Evolutionary conservation across 1,140 invertebrate species (phyloP), one percentile per base, ranked within the genome.

Genomic region (Macrosteles quadrilineatus): DNA sequence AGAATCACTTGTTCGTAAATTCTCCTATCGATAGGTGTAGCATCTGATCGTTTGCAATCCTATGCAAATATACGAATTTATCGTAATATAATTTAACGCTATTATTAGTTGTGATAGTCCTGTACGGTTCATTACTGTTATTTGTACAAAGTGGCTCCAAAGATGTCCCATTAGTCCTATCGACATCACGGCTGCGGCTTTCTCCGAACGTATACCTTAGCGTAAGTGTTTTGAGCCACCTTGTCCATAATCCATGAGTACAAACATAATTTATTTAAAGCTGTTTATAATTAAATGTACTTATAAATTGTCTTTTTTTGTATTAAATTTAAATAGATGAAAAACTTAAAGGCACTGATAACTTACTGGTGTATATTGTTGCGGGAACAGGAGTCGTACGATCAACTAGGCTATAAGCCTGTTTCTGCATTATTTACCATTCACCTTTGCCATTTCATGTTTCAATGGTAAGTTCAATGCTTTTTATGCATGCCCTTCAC

Each of bases 141-240:
- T 66, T 64, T 45, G 9, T 17, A 66, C 32, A 45, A 25, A 66
- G 63, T 43, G 55, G 55, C 25, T 59, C 27, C 21, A 53, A 59
- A 30, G 25, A 21, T 59, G 6, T 50, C 27, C 25, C 4, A 2
- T 27, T 36, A 36, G 32, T 6, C 14, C 14, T 36, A 36, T 36
- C 14, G 32, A 6, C 14, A 14, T 14, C 32, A 36, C 32, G 4
- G 32, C 14, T 36, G 32, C 4, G 14, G 14, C 32, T 36, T 36
- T 36, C 3, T 50, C 4, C 47, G n/a, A 21, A 4, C 47, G n/a
- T 6, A 50, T 4, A 50, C 14, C 32, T 36, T 36, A 36, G 21
- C n/a, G 14, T 50, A 50, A 50, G 14, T 21, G n/a, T 21, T 50
- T 50, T 50, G 47, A 50, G 47, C 47, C 47, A 50, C 47, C 6